Evolutionary conservation across 2,113 vertebrate species (phyloP), one percentile per base, ranked within the genome.

Genomic region (Syngnathus typhle): DNA sequence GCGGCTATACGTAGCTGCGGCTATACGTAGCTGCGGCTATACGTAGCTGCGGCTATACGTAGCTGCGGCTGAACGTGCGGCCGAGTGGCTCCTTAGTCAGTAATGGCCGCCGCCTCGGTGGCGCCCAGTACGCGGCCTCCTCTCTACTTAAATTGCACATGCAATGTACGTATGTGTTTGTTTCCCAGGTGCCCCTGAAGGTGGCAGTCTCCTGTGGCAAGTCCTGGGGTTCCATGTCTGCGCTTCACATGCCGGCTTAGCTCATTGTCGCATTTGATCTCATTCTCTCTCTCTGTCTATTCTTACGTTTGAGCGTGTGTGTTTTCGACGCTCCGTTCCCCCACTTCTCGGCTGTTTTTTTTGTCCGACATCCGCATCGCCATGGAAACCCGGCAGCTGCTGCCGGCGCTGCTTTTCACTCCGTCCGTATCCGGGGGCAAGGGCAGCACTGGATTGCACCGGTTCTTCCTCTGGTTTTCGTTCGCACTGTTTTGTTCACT

Each of bases 171-270:
- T 64, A n/a, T 54, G 38, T 65, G 49, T 55, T 52, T 78, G 32
- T 88, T 77, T 71, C 63, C 38, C 89, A 98, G 96, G 95, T 97
- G 43, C 95, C 94, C 73, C 91, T 96, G 82, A 96, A 93, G 91
- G 94, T 97, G 84, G 91, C 78, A 56, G 79, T 98, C 75, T 93
- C 88, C 67, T 79, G 76, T 27, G 95, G 95, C 73, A 91, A 84
- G 76, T 94, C 94, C 3, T 98, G 95, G 95, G 94, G 95, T 70
- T 91, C 92, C 82, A 93, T 97, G 94, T 89, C 82, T 73, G 94
- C 93, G 77, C 84, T 93, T 68, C 83, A 68, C 71, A 58, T 81
- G 84, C 81, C 65, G 84, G 54, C 64, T 9, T 9, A 7, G 43
- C 39, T 55, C 44, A 51, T n/a, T 38, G 21, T 7, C 3, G 2